Base-by-base conservation (phyloP, 2,113 vertebrate genomes). In the Gila orcuttii region DNA sequence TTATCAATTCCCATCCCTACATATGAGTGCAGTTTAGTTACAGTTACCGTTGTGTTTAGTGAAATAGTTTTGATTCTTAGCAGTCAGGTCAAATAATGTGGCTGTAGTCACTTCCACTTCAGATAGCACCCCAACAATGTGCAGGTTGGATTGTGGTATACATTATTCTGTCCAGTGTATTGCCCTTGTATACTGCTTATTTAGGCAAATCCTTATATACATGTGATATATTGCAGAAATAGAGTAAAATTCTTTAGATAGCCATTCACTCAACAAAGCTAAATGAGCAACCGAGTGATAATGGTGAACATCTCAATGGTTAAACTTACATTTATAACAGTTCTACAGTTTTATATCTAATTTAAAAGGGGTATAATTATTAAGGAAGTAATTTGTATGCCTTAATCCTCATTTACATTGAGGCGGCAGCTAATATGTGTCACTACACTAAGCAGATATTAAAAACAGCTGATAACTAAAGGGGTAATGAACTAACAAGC, bases 401-500 rank as follows among this genome's bases (percentile, higher is more conserved):
- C 59, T 82, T 52, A 82, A 52, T 69, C 79, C 45, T 82, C 64
- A 33, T 68, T 50, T 5, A 62, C 78, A 80, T 45, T 28, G 78
- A 80, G 62, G 62, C 25, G 8, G 25, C 80, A 82, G 31, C 28
- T 33, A 68, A 69, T 82, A 82, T 36, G 80, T 69, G 80, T 59
- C 66, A 73, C 66, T 83, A 59, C 68, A 57, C 82, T 55, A 71
- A 39, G 82, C 82, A 57, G 68, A 42, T 55, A 83, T 83, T 57
- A 83, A 83, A 83, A 83, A 73, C 82, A 42, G 82, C 82, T 83
- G 82, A 83, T 83, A 83, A 83, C 47, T 69, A 55, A 52, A 60
- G 77, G 36, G 33, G n/a, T 83, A 39, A 78, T 83, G 73, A 83
- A 68, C 59, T 83, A 83, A 83, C 80, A 82, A 47, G 80, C 80